phyloP scores from a whole-genome alignment of 2,113 vertebrate genomes.

The Cyphomyrus plagiostoma region DNA sequence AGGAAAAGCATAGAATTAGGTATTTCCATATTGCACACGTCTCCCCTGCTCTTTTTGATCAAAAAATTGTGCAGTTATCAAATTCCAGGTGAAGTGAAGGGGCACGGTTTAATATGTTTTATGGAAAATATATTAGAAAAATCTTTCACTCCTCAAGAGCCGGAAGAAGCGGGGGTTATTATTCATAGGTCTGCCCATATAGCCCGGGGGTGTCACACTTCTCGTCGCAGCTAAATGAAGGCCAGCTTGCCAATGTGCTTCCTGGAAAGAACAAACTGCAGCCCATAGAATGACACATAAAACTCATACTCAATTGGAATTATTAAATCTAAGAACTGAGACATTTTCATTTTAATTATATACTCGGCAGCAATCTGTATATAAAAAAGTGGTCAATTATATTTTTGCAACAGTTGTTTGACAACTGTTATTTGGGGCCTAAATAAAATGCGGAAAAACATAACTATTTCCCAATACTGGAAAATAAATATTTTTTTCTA shows the following conservation, averaged over 20 bases:
- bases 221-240: not conserved
- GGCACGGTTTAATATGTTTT: conserved; percentile 3
- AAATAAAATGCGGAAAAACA: not conserved
- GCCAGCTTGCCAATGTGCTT: not conserved
- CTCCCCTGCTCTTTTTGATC: not conserved
- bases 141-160: not conserved
- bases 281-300: not conserved
- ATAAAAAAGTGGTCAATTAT: not conserved
- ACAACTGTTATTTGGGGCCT: not conserved
- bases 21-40: not conserved
- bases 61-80: conserved; percentile 1
- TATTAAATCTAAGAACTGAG: not conserved
- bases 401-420: not conserved
- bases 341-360: conserved; percentile 6
- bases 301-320: not conserved
- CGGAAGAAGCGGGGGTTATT: not conserved
- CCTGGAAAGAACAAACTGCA: not conserved
- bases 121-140: conserved; percentile 4
- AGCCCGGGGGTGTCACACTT: not conserved
- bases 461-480: not conserved
- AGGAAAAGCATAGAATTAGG: not conserved
- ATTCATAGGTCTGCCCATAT: not conserved
- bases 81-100: conserved; percentile 1
- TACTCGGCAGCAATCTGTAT: not conserved
- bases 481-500: not conserved